These are phyloP conservation scores for Seriola rivoliana DNA, from an alignment of 2,113 vertebrate genomes.

Conservation along the genomic window DNA sequence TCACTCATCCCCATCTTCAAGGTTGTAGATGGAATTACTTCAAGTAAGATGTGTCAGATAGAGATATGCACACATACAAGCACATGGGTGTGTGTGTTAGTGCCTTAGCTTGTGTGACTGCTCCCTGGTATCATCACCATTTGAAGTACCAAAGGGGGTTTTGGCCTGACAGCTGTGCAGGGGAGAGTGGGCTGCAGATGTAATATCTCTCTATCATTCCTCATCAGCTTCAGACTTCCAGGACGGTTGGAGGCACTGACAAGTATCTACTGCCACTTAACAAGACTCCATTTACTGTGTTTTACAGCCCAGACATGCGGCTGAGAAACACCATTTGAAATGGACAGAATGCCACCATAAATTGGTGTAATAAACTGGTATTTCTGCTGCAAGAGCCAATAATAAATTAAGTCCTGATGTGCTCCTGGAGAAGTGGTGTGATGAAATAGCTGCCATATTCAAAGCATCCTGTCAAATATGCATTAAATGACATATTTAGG, in stretches of 20 bases:
- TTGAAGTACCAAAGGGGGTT: conserved; percentile 28
- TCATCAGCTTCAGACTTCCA: conserved; percentile 50
- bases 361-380: conserved; percentile 56
- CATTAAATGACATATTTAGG: conserved; percentile 32
- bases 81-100: conserved; percentile 16
- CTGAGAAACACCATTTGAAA: conserved; percentile 43
- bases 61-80: neutral
- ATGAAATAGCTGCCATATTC: conserved; percentile 41
- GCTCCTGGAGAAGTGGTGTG: conserved; percentile 23
- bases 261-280: conserved; percentile 59
- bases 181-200: conserved; percentile 60
- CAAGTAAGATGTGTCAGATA: conserved; percentile 42
- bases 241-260: conserved; percentile 39
- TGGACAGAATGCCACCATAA: conserved; percentile 40
- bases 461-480: conserved; percentile 36
- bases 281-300: conserved; percentile 48
- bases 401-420: conserved; percentile 46
- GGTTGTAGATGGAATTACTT: conserved; percentile 37
- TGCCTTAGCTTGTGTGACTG: conserved; percentile 22
- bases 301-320: conserved; percentile 34
- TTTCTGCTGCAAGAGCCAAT: conserved; percentile 45
- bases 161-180: conserved; percentile 57
- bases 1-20: conserved; percentile 52
- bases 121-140: conserved; percentile 36
- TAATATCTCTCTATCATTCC: conserved; percentile 64